These are phyloP conservation scores for Patagioenas fasciata DNA, from an alignment of 2,113 vertebrate genomes.

Conservation along the genomic window DNA sequence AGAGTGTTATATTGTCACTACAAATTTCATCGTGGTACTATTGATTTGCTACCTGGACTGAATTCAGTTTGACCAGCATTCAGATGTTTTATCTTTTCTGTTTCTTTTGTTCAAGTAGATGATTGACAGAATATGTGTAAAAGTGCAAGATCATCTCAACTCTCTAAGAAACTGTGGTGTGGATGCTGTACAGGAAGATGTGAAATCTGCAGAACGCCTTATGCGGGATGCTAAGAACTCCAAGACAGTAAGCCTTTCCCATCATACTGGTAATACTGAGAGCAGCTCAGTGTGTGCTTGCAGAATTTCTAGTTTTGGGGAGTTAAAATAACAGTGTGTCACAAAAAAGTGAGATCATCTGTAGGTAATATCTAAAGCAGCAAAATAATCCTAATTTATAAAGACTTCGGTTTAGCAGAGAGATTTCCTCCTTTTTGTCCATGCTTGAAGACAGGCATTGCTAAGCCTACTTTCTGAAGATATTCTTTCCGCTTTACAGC, in stretches of 20 bases:
- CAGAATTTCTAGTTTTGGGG: neutral
- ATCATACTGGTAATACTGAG: neutral
- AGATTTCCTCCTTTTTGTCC: neutral
- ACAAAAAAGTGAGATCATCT: neutral
- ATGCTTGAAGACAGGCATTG: neutral
- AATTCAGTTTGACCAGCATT: neutral
- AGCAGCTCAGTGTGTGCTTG: neutral
- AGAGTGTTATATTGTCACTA: neutral
- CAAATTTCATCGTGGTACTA: neutral
- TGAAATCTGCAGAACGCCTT: constrained; percentile 88
- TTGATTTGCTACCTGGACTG: neutral
- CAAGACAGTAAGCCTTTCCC: constrained; percentile 84
- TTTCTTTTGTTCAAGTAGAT: constrained; percentile 77
- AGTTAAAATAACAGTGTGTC: neutral
- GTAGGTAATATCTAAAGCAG: neutral
- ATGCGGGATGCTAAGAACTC: constrained; percentile 96
- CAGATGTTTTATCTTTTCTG: neutral
- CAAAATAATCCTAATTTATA: neutral
- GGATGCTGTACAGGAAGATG: constrained; percentile 88
- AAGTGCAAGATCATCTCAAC: constrained; percentile 97
- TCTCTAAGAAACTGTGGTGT: constrained; percentile 87
- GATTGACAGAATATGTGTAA: constrained; percentile 97
- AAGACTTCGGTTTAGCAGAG: neutral
- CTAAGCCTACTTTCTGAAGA: neutral
- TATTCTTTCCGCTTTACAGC: constrained; percentile 67